phyloP scores from a whole-genome alignment of 2,797 vertebrate genomes.

The Acrocephalus scirpaceus region DNA sequence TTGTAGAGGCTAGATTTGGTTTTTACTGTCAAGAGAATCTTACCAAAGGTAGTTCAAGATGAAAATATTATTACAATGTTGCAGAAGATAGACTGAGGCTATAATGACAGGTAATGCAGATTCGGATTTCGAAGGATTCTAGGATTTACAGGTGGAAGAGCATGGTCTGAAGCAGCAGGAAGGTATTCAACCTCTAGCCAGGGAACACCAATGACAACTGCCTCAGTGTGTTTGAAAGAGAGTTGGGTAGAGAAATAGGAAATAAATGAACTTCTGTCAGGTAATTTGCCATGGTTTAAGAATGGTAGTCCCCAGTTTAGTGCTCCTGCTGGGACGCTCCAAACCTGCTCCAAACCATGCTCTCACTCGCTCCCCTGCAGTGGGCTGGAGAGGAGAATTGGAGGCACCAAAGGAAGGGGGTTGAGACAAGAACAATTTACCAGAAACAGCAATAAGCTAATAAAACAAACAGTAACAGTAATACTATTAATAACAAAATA shows the following conservation, averaged over 20 bases:
- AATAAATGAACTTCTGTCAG: background rate
- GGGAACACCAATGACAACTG: background rate
- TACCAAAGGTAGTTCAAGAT: background rate
- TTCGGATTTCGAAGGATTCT: background rate
- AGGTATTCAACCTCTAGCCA: background rate
- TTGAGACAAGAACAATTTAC: background rate
- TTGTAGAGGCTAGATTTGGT: background rate
- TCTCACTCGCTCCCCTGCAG: rapidly evolving
- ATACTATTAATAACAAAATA: background rate
- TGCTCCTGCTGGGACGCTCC: background rate
- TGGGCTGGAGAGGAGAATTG: background rate
- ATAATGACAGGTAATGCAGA: background rate
- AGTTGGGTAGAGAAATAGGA: background rate
- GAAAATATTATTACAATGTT: background rate
- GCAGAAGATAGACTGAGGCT: background rate
- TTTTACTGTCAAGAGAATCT: background rate
- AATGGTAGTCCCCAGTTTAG: background rate
- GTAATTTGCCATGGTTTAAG: background rate
- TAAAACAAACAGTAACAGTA: background rate
- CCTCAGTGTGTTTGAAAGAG: background rate
- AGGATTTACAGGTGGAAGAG: background rate
- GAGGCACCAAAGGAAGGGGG: background rate
- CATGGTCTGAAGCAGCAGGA: background rate
- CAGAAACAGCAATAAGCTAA: background rate
- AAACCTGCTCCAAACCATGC: background rate